These are phyloP conservation scores for Nysson spinosus DNA, from an alignment of 2,888 invertebrate genomes.

Conservation along the genomic window DNA sequence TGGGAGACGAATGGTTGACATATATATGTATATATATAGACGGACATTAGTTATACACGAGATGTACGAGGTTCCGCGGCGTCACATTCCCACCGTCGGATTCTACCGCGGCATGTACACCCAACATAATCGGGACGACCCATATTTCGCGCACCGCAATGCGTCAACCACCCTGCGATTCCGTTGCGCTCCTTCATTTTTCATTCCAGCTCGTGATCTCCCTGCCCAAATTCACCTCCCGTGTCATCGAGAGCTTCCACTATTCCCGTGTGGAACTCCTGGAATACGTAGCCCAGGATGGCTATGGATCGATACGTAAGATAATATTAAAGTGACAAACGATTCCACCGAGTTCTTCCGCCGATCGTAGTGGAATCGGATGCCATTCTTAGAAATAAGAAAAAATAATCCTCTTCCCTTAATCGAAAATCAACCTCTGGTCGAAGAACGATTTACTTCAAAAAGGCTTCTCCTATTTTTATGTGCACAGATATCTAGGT, in stretches of 20 bases:
- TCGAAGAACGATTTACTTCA: too few relatives aligned
- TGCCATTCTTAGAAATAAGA: too few relatives aligned
- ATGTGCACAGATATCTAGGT: too few relatives aligned
- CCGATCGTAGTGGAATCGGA: too few relatives aligned
- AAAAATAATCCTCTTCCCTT: too few relatives aligned
- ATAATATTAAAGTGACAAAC: conserved; percentile 19
- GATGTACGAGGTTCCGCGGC: conserved; percentile 63
- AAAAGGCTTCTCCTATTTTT: too few relatives aligned
- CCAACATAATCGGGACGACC: conserved; percentile 57
- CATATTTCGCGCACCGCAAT: conserved; percentile 56
- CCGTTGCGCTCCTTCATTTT: conserved; percentile 49
- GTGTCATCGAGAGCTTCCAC: conserved; percentile 47
- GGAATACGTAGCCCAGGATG: neutral
- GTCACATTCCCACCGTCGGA: conserved; percentile 61
- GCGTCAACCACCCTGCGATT: conserved; percentile 51
- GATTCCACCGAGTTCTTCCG: conserved; percentile 9
- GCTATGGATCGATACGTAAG: conserved; percentile 5
- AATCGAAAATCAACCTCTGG: too few relatives aligned
- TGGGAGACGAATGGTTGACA: conserved; percentile 56
- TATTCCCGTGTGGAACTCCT: conserved; percentile 11
- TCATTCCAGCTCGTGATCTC: conserved; percentile 39
- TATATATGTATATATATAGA: too few relatives aligned
- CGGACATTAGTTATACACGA: conserved; percentile 67
- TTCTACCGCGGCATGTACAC: conserved; percentile 57
- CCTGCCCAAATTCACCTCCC: conserved; percentile 49